Evolutionary conservation across 2,797 vertebrate species (phyloP).

Genomic region (Falco biarmicus): DNA sequence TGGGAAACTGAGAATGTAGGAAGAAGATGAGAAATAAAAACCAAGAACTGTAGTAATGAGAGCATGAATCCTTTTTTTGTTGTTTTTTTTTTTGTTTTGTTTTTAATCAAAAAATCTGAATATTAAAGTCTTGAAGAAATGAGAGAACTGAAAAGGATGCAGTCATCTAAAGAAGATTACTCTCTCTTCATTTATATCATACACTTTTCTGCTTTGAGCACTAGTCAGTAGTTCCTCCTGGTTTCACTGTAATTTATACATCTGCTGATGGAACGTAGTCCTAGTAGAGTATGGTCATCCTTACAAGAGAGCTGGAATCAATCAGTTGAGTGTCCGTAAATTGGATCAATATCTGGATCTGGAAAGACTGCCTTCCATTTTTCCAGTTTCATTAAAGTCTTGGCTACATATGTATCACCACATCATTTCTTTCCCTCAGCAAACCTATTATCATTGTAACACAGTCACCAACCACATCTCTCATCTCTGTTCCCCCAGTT

Average conservation of each 20-base stretch:
- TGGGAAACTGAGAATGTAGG: background rate
- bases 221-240: background rate
- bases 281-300: background rate
- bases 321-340: background rate
- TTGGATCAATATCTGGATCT: background rate
- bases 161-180: background rate
- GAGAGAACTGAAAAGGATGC: background rate
- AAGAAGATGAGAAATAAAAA: background rate
- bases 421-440: background rate
- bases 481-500: background rate
- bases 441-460: background rate
- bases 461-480: background rate
- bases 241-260: background rate
- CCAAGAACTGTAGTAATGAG: background rate
- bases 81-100: background rate
- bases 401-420: background rate
- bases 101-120: background rate
- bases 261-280: background rate
- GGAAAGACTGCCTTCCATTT: background rate
- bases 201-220: background rate
- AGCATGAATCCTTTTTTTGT: background rate
- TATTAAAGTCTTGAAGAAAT: background rate
- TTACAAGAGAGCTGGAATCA: background rate
- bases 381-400: background rate
- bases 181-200: background rate